Conservation (phyloP, 2,113 vertebrate genomes). For the Mionectes macconnelli region DNA sequence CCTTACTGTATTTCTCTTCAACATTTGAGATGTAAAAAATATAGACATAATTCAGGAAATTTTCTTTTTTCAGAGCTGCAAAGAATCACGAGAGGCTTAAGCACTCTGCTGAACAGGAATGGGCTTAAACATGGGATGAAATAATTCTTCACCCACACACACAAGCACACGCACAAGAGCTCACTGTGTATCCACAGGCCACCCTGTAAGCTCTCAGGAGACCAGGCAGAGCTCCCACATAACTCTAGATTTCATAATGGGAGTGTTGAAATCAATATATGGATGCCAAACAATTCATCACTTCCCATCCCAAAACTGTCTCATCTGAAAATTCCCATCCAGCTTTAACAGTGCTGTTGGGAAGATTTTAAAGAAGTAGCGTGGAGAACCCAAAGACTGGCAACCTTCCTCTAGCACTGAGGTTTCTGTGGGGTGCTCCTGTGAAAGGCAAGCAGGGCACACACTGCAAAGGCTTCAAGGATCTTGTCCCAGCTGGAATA, state of each 20-base stretch:
- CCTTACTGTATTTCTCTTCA: slow-evolving; percentile 14
- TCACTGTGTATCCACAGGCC: slow-evolving; percentile 22
- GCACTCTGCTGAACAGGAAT: background rate
- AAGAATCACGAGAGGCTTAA: background rate
- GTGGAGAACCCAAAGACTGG: background rate
- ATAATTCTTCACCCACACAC: background rate
- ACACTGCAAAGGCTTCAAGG: background rate
- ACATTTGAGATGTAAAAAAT: slow-evolving; percentile 10
- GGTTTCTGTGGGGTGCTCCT: background rate
- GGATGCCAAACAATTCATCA: slow-evolving; percentile 28
- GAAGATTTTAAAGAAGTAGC: background rate
- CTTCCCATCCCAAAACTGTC: background rate
- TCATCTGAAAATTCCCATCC: slow-evolving; percentile 1
- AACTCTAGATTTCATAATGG: slow-evolving; percentile 13
- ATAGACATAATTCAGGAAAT: slow-evolving; percentile 4
- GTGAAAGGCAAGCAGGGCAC: background rate
- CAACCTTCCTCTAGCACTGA: background rate
- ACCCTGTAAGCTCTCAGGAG: slow-evolving; percentile 44
- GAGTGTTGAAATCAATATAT: slow-evolving; percentile 45
- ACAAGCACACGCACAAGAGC: background rate
- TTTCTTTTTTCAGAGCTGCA: background rate
- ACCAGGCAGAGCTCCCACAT: slow-evolving; percentile 5
- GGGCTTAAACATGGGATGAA: background rate
- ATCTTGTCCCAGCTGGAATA: background rate
- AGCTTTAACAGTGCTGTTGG: background rate